phyloP scores from a whole-genome alignment of 2,797 vertebrate genomes.

The Morelia viridis region DNA sequence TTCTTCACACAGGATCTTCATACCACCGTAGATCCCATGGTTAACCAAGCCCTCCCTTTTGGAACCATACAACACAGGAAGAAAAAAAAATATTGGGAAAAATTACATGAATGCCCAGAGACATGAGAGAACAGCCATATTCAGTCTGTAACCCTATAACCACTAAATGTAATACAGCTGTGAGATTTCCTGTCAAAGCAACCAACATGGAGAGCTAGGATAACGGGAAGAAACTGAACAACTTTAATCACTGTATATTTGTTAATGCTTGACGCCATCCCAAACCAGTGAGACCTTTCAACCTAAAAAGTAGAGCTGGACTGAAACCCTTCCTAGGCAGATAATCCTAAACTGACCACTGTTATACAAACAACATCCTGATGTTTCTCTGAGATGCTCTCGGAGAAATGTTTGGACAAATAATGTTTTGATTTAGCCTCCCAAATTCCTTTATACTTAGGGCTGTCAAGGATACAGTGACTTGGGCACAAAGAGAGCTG shows the following conservation, averaged over 20 bases:
- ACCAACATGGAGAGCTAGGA: neutral
- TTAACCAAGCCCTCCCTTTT: neutral
- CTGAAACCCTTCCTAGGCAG: neutral
- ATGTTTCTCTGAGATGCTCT: neutral
- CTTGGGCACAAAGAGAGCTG: neutral
- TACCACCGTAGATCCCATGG: neutral
- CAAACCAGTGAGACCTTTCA: neutral
- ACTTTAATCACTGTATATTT: neutral
- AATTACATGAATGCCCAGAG: neutral
- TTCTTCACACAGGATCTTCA: neutral
- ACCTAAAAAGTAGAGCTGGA: neutral
- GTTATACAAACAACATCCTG: neutral
- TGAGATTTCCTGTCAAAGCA: constrained; percentile 1
- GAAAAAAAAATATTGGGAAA: neutral
- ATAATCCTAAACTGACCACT: neutral
- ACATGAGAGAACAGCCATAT: neutral
- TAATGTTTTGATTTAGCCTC: neutral
- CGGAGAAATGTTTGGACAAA: neutral
- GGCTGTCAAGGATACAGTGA: neutral
- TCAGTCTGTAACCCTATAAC: neutral
- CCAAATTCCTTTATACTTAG: neutral
- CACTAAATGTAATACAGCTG: neutral
- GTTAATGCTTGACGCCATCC: neutral
- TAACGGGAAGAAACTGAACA: neutral
- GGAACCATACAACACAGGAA: neutral